These are phyloP conservation scores for Fistularia tabacaria DNA, from an alignment of 2,797 vertebrate genomes.

Conservation along the genomic window DNA sequence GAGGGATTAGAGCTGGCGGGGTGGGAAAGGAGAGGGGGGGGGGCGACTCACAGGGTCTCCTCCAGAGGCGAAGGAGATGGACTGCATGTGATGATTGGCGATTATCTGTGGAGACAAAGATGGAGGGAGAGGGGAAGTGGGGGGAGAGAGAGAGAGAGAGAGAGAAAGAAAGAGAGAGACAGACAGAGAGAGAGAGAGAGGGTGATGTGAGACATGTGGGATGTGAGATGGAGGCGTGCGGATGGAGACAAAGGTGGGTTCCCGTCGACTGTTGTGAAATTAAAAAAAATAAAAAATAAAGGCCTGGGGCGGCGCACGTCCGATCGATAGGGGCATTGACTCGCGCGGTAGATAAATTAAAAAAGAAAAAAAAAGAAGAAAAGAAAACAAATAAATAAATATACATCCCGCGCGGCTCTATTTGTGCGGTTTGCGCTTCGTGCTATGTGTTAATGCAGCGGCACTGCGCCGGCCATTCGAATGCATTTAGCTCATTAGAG, in stretches of 20 bases:
- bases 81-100: slow-evolving; percentile 99
- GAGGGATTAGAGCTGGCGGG: slow-evolving; percentile 23
- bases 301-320: too few species aligned
- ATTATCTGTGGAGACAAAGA: slow-evolving; percentile 86
- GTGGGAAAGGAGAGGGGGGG: slow-evolving; percentile 15
- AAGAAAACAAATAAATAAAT: too few species aligned
- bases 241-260: slow-evolving; percentile 54
- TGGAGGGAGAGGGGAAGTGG: slow-evolving; percentile 10
- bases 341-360: too few species aligned
- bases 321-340: too few species aligned
- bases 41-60: slow-evolving; percentile 95
- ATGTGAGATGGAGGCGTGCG: slow-evolving; percentile 56
- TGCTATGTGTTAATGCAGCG: too few species aligned
- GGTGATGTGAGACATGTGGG: slow-evolving; percentile 57
- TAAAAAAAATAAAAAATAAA: too few species aligned
- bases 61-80: slow-evolving; percentile 97
- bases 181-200: slow-evolving; percentile 37
- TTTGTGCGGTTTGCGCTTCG: too few species aligned
- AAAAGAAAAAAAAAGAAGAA: too few species aligned
- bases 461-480: too few species aligned
- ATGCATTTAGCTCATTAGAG: too few species aligned
- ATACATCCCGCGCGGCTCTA: too few species aligned
- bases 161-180: slow-evolving; percentile 12
- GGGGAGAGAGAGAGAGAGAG: slow-evolving; percentile 23
- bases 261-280: background rate